phyloP scores from a whole-genome alignment of 2,888 invertebrate species.

The Apoda limacodes region DNA sequence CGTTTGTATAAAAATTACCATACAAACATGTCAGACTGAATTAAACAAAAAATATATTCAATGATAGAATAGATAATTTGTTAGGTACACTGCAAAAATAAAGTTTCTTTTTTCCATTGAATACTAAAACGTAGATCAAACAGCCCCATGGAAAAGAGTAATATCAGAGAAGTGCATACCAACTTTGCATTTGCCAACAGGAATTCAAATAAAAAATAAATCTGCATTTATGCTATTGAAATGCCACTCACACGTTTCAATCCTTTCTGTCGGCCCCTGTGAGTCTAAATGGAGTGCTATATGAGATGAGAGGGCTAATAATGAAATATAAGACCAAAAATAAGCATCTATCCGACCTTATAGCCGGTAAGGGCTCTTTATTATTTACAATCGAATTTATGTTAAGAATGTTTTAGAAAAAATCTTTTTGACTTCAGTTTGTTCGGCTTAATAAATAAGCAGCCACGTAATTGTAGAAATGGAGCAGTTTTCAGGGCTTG shows the following conservation, averaged over 20 bases:
- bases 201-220: constrained; percentile 61
- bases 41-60: neutral
- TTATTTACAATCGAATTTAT: constrained; percentile 60
- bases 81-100: neutral
- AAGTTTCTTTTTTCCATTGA: constrained; percentile 13
- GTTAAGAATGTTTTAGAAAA: no score
- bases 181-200: constrained; percentile 59
- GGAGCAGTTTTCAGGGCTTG: no score
- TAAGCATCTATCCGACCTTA: constrained; percentile 53
- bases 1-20: no score
- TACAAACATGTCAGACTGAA: no score
- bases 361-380: constrained; percentile 51
- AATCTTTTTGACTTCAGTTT: no score
- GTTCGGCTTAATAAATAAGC: no score
- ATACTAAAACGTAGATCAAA: no score
- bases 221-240: constrained; percentile 68
- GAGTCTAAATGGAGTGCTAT: constrained; percentile 60
- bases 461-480: no score
- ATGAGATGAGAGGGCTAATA: constrained; percentile 67
- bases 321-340: constrained; percentile 68
- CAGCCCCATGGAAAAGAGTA: no score
- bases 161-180: constrained; percentile 65
- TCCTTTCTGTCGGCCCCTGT: constrained; percentile 64
- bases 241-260: constrained; percentile 66
- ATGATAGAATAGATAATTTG: neutral